Conservation (phyloP, 2,113 vertebrate genomes). For the Neofelis nebulosa region DNA sequence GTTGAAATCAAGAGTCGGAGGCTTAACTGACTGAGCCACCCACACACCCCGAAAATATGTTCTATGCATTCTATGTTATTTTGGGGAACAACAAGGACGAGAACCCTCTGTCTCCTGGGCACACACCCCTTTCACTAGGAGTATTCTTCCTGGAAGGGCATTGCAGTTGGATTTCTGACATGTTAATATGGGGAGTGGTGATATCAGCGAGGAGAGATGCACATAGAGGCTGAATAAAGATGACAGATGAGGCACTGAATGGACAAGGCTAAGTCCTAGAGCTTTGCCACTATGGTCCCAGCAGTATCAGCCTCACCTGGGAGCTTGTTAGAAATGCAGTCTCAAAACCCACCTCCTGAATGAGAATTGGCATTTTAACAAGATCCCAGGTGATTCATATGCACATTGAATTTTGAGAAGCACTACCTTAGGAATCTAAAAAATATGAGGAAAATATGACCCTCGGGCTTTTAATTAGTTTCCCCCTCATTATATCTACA, state of each 20-base stretch:
- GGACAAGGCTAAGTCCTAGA: neutral
- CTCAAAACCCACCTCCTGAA: neutral
- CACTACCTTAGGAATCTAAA: neutral
- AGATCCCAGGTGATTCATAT: neutral
- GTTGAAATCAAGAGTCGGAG: too few relatives aligned
- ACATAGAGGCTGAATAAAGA: neutral
- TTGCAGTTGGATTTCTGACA: neutral
- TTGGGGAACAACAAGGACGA: neutral
- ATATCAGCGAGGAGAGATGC: neutral
- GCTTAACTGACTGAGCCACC: too few relatives aligned
- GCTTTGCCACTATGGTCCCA: neutral
- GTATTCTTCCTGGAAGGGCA: neutral
- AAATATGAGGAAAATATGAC: neutral
- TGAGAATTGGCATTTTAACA: constrained; percentile 24
- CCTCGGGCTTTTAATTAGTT: neutral
- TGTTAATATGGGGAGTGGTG: neutral
- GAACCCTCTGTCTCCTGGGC: neutral
- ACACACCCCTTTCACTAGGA: neutral
- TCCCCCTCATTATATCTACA: neutral
- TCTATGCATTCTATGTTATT: neutral
- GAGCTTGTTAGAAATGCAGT: neutral
- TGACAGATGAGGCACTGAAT: neutral
- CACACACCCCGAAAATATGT: too few relatives aligned
- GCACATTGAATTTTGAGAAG: neutral
- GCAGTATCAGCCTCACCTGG: neutral